Percentiles rank a stretch among this genome's conserved stretches.
Evolutionary conservation across 2,888 invertebrate species (phyloP).

Genomic region (Rhyacophila evoluta): DNA sequence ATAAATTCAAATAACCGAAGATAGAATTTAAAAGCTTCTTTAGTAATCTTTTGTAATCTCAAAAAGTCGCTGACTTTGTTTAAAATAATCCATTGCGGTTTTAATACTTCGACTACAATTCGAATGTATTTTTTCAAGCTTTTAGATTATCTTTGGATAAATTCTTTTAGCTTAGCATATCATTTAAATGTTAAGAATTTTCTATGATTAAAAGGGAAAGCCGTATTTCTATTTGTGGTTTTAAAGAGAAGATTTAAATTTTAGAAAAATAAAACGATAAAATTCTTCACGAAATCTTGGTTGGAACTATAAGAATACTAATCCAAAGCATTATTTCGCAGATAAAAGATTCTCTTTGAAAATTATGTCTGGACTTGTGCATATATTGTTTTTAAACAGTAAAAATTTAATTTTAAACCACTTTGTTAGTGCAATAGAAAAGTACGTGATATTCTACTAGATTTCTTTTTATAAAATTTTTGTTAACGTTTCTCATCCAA

Average conservation of each 20-base stretch:
- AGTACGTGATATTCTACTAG: no score
- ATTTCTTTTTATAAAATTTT: no score
- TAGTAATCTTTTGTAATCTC: slow-evolving; percentile 5
- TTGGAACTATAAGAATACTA: no score
- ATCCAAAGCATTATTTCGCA: no score
- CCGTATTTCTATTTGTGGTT: not conserved
- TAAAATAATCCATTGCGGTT: not conserved
- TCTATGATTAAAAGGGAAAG: not conserved
- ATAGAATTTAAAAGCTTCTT: not conserved
- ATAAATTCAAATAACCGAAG: not conserved
- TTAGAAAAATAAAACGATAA: no score
- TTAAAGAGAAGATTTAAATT: not conserved
- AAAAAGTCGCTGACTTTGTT: not conserved
- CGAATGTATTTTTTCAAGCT: not conserved
- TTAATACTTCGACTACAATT: slow-evolving; percentile 1
- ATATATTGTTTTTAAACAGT: no score
- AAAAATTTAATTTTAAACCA: no score
- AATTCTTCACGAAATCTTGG: no score
- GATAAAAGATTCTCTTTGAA: no score
- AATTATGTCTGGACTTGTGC: no score
- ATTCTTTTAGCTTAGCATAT: slow-evolving; percentile 22
- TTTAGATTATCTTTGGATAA: not conserved
- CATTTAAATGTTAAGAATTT: not conserved
- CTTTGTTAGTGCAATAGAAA: no score
- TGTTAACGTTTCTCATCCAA: no score